Evolutionary conservation across 2,113 vertebrate species (phyloP), one percentile per base, ranked within the genome.

Genomic region (Brevimyrus niger): DNA sequence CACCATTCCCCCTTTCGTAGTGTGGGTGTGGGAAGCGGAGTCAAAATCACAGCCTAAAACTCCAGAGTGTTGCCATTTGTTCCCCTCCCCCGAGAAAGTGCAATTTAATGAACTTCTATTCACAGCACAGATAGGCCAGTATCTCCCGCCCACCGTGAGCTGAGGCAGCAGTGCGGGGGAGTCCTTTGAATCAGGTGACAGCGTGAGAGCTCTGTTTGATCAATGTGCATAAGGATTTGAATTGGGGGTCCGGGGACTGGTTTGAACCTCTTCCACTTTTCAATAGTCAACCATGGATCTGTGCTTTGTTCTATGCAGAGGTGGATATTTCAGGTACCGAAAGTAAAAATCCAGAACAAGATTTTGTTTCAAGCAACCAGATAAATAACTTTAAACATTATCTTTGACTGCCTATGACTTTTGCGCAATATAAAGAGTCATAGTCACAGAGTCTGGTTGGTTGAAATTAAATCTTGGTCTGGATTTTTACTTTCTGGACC

Each of bases 1-100:
- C 9, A 31, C 48, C 35, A 35, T 51, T 55, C 11, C 23, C 17
- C n/a, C 55, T 61, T n/a, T 17, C 13, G 47, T 8, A 46, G 88
- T 44, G 90, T 91, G 76, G 90, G 90, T 89, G 88, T 91, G 90
- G 88, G 90, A 91, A 89, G 55, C 46, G 21, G 38, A 84, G 31
- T 38, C 13, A 55, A 47, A 51, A 84, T 88, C 90, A 88, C 73
- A 88, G 47, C 23, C 44, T 65, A 17, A 85, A 80, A 83, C 50
- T 87, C 65, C 47, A 21, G 88, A 88, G 87, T 48, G 55, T 69
- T 65, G 44, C 27, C 21, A 50, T 88, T 85, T 80, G n/a, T 69
- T 85, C 11, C 21, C 48, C 35, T 31, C 10, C 27, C n/a, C 10
- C 27, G 31, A 69, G 27, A 69, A 69, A 50, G 38, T 13, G 53